These are phyloP conservation scores for Neodiprion virginianus DNA, from an alignment of 1,140 invertebrate species.

Conservation along the genomic window DNA sequence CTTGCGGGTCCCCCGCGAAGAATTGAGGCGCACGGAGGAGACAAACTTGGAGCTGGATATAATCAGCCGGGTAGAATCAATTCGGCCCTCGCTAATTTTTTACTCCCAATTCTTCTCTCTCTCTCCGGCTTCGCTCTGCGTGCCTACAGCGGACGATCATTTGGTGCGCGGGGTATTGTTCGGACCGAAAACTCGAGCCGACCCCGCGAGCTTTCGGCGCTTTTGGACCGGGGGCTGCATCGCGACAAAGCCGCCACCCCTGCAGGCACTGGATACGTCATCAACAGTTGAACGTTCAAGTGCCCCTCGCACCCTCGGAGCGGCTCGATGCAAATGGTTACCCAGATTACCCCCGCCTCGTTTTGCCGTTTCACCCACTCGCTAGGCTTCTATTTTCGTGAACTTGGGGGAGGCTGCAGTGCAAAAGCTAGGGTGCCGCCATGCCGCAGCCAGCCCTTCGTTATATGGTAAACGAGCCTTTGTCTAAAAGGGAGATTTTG, in stretches of 20 bases:
- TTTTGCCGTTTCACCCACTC: background rate
- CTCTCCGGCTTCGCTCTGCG: too few species aligned
- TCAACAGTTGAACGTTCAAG: slow-evolving; percentile 6
- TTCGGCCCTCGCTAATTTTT: background rate
- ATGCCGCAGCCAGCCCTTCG: background rate
- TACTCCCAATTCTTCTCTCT: too few species aligned
- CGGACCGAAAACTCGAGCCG: too few species aligned
- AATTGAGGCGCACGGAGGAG: background rate
- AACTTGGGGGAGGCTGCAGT: background rate
- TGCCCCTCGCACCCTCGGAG: background rate
- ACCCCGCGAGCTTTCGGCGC: too few species aligned
- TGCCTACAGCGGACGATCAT: too few species aligned
- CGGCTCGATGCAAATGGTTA: background rate
- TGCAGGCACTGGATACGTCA: background rate
- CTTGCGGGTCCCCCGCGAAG: background rate
- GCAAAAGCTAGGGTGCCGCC: background rate
- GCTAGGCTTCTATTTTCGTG: background rate
- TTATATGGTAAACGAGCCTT: slow-evolving; percentile 2
- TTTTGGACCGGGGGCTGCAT: too few species aligned
- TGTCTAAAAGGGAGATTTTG: background rate
- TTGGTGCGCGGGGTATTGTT: too few species aligned
- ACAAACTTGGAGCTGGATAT: background rate
- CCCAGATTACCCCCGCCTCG: background rate
- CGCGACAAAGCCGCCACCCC: background rate
- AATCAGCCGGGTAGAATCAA: background rate